A percentile compares a stretch with the other conserved stretches of the same genome.
These are phyloP conservation scores for Timandra comae DNA, from an alignment of 2,888 invertebrate genomes.

Conservation along the genomic window DNA sequence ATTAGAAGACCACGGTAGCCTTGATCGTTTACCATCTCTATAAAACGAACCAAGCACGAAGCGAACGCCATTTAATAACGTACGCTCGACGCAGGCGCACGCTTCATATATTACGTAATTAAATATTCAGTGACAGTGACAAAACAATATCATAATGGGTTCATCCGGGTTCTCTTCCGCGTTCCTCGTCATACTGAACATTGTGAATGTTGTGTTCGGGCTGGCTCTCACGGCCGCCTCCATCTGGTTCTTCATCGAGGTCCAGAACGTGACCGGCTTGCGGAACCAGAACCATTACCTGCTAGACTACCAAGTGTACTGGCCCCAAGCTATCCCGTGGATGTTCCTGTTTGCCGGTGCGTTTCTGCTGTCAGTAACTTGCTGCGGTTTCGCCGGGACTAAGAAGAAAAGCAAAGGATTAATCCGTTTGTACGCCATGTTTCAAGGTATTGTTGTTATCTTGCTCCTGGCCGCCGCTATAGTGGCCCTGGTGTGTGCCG, in stretches of 20 bases:
- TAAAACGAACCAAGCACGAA: conserved; percentile 26
- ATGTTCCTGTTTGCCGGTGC: conserved; percentile 52
- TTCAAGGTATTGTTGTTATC: conserved; percentile 38
- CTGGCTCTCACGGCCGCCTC: conserved; percentile 43
- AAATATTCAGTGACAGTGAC: background rate
- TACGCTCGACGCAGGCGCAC: conserved; percentile 19
- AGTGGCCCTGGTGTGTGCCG: conserved; percentile 52
- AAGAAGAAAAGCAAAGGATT: conserved; percentile 43
- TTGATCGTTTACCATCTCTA: conserved; percentile 27
- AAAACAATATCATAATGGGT: too few species aligned
- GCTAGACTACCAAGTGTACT: conserved; percentile 62
- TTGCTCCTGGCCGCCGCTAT: conserved; percentile 39
- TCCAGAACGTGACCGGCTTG: conserved; percentile 44
- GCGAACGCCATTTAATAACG: conserved; percentile 48
- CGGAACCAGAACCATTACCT: conserved; percentile 59
- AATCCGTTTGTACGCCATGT: conserved; percentile 39
- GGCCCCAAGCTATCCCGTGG: conserved; percentile 68
- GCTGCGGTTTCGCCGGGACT: conserved; percentile 53
- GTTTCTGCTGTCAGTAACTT: conserved; percentile 44
- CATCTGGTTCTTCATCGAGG: conserved; percentile 58
- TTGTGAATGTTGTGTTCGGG: conserved; percentile 42
- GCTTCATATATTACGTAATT: conserved; percentile 1
- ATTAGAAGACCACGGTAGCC: conserved; percentile 9
- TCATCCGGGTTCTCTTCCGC: conserved; percentile 28
- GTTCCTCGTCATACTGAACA: conserved; percentile 42